Evolutionary conservation across 1,140 invertebrate genomes (phyloP), one percentile per base, ranked within the genome.

Genomic region (Aplysia californica): DNA sequence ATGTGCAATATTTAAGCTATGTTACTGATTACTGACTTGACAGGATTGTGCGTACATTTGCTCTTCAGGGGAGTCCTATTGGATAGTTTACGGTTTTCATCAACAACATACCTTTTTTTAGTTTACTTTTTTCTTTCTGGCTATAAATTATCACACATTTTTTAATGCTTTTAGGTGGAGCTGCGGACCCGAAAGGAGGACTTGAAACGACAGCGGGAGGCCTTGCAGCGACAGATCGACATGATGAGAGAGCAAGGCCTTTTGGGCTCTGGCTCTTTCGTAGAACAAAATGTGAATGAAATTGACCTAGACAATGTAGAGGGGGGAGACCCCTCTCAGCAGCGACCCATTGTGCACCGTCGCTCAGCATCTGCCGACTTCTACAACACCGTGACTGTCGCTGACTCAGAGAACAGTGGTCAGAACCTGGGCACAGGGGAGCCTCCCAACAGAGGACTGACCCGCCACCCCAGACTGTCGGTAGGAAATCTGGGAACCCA

Each of bases 281-380:
- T 41, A 6, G 39, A 36, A 0, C 29, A 38, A 5, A 21, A 3
- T 31, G 56, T 59, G 31, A 39, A 76, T 15, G 29, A 50, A 10
- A n/a, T 31, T 18, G 66, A 73, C 29, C 58, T 65, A 3, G 75
- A 58, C 18, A 56, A 55, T 10, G 50, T 61, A 21, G 70, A 75
- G 35, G 38, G 20, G n/a, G 21, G 31, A 23, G 41, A 50, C 38
- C 6, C 18, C 50, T 61, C 58, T 39, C 55, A 76, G 41, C 39
- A 61, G 50, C 74, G 71, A 71, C 59, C 69, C 21, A 44, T n/a
- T 50, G 76, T 55, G 18, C 85, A 87, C 58, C 64, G 80, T 26
- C 81, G 85, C 2, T 86, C 86, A 74, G 85, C 83, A 3, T 85
- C 84, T 29, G 83, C 82, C 26, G 86, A 87, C 56, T 86, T 85